Percentiles rank a stretch among this genome's conserved stretches.
Evolutionary conservation across 2,888 invertebrate genomes (phyloP).

Genomic region (Dolomedes plantarius): DNA sequence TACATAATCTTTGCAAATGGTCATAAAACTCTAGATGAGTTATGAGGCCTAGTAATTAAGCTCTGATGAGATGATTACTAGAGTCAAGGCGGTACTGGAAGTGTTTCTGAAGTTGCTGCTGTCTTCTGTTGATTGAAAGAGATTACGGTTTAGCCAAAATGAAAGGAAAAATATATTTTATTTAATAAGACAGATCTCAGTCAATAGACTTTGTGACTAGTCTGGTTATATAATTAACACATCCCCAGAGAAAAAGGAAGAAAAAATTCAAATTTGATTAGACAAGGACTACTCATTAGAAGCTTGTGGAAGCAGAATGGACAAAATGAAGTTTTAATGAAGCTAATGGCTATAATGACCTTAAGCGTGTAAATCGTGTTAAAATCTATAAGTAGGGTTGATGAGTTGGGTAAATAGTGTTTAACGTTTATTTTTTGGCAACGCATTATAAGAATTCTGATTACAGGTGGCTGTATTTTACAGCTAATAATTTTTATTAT

Average conservation of each 20-base stretch:
- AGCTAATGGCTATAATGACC: too few relatives aligned
- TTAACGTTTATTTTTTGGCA: too few relatives aligned
- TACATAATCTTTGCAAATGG: neutral
- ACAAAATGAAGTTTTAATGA: neutral
- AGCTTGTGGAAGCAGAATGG: neutral
- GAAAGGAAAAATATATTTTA: neutral
- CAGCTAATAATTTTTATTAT: too few relatives aligned
- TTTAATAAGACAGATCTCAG: neutral
- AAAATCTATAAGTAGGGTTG: too few relatives aligned
- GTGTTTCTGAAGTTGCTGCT: neutral
- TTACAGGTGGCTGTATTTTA: too few relatives aligned
- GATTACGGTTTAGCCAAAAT: neutral
- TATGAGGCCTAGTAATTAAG: neutral
- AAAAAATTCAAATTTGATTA: neutral
- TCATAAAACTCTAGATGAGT: neutral
- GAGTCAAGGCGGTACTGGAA: neutral
- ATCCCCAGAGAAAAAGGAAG: neutral
- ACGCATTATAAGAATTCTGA: too few relatives aligned
- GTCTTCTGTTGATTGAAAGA: neutral
- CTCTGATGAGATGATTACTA: neutral
- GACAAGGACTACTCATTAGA: neutral
- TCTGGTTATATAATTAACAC: neutral
- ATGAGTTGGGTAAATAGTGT: too few relatives aligned
- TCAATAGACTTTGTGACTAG: neutral
- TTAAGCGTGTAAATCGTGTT: too few relatives aligned